Evolutionary conservation across 2,888 invertebrate genomes (phyloP).

Genomic region (Leucania comma): DNA sequence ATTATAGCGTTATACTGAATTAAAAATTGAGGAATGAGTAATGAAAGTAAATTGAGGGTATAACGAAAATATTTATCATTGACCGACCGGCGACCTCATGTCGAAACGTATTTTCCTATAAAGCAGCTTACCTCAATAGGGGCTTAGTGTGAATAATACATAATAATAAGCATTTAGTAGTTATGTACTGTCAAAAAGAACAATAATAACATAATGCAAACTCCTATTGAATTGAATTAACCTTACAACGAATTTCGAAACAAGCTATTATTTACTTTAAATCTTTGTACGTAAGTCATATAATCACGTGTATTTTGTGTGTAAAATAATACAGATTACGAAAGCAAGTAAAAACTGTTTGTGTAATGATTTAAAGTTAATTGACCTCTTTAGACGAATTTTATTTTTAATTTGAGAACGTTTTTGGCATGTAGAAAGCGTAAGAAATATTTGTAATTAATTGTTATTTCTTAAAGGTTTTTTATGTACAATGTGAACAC

Average conservation of each 20-base stretch:
- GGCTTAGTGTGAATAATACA: constrained; percentile 24
- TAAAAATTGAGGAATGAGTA: not conserved
- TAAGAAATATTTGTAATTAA: constrained; percentile 5
- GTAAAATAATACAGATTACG: constrained; percentile 49
- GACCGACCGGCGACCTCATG: too few species aligned
- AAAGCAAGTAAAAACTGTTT: constrained; percentile 52
- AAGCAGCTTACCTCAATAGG: constrained; percentile 17
- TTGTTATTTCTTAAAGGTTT: not conserved
- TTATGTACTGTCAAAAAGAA: constrained; percentile 28
- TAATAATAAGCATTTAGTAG: constrained; percentile 5
- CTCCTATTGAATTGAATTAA: constrained; percentile 50
- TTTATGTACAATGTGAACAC: not conserved
- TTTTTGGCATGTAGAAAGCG: constrained; percentile 40
- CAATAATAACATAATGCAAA: constrained; percentile 25
- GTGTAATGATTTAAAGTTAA: constrained; percentile 53
- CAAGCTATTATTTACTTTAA: constrained; percentile 38
- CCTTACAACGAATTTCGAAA: constrained; percentile 29
- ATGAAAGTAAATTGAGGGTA: not conserved
- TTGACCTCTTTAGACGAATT: constrained; percentile 55
- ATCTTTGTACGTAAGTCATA: not conserved
- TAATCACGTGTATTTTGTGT: constrained; percentile 24
- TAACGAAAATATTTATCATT: not conserved
- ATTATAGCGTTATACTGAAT: not conserved
- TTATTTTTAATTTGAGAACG: constrained; percentile 39
- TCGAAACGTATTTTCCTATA: not conserved